Evolutionary conservation across 2,888 invertebrate genomes (phyloP).

Genomic region (Amitus sp.): DNA sequence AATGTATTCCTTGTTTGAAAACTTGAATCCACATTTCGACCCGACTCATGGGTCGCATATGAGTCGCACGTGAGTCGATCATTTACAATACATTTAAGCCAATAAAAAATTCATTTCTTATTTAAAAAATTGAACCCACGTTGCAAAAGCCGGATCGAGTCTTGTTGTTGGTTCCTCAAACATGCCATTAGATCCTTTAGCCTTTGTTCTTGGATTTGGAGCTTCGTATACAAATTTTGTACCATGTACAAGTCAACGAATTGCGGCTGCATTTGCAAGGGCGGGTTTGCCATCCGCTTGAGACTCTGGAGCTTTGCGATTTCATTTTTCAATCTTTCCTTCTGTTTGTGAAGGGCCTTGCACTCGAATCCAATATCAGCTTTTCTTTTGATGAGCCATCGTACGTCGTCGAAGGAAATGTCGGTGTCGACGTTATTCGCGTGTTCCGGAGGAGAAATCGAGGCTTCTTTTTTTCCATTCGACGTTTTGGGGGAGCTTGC

Average conservation of each 20-base stretch:
- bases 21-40: no score
- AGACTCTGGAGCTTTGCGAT: slow-evolving; percentile 50
- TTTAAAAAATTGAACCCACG: no score
- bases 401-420: slow-evolving; percentile 28
- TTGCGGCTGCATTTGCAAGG: slow-evolving; percentile 21
- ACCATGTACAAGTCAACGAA: slow-evolving; percentile 33
- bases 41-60: no score
- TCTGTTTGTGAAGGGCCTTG: slow-evolving; percentile 45
- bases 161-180: slow-evolving; percentile 73
- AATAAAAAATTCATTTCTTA: no score
- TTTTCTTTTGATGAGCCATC: slow-evolving; percentile 41
- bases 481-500: neutral
- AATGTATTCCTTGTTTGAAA: no score
- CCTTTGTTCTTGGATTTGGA: slow-evolving; percentile 70
- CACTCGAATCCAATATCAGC: slow-evolving; percentile 47
- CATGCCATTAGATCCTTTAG: slow-evolving; percentile 73
- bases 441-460: slow-evolving; percentile 14
- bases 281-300: slow-evolving; percentile 18
- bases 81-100: no score
- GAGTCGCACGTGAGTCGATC: no score
- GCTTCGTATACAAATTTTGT: slow-evolving; percentile 50
- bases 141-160: slow-evolving; percentile 73
- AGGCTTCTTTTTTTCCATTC: neutral
- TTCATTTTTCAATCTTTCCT: slow-evolving; percentile 51
- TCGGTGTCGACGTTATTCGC: slow-evolving; percentile 21